Evolutionary conservation across 2,113 vertebrate species (phyloP), one percentile per base, ranked within the genome.

Genomic region (Gila orcuttii): DNA sequence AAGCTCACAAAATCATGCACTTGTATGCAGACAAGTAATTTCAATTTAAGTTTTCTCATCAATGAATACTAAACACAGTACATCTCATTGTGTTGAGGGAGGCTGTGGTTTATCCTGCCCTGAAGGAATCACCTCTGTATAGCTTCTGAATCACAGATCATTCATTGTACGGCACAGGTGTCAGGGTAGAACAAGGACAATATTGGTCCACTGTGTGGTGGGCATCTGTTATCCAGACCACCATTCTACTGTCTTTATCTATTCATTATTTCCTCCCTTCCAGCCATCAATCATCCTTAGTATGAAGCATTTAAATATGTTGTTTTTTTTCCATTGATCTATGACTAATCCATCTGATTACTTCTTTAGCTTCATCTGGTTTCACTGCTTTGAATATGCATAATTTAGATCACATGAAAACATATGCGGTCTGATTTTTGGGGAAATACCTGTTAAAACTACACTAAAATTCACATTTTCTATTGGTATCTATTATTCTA

Each of bases 221-320:
- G 76, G 47, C 45, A 57, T 86, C 60, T 82, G 47, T 57, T 82
- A 59, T 23, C 47, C 36, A 71, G 31, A 81, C 77, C 80, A 31
- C 19, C 73, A 79, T 31, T 86, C 76, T 77, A 55, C 84, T 66
- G 47, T 36, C 39, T 73, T 62, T 79, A 82, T 79, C 75, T 25
- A 83, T 25, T 50, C 52, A 82, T 82, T 21, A 68, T 73, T 81
- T 81, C 42, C 60, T 36, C 15, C 17, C n/a, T 25, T 73, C 31
- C 42, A 66, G 12, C 74, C 45, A 83, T 86, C 74, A 71, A 47
- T 88, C 87, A 88, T 71, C 28, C 52, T 13, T 55, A 71, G 68
- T 15, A 84, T 42, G 4, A 71, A 87, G 9, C 28, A 84, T 39
- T 64, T 15, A 33, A 73, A 36, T 57, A 23, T 59, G 75, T 17